Evolutionary conservation across 1,140 invertebrate species (phyloP).

Genomic region (Drosophila sturtevanti): DNA sequence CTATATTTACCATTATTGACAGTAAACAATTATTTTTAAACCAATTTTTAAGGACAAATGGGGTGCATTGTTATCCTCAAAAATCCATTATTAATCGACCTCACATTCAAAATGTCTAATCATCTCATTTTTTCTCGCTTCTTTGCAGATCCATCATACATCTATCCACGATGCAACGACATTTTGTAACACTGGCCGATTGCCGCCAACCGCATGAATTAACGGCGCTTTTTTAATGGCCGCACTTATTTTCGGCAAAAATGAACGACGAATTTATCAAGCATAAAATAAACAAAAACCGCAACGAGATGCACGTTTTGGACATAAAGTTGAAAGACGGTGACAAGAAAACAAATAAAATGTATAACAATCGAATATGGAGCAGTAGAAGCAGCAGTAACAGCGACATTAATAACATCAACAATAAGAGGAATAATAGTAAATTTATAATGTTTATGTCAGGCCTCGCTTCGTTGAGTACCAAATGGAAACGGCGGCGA

Average conservation of each 20-base stretch:
- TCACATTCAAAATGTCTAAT: background rate
- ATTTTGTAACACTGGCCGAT: slow-evolving; percentile 47
- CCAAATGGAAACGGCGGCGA: slow-evolving; percentile 66
- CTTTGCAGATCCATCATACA: slow-evolving; percentile 44
- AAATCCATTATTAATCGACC: background rate
- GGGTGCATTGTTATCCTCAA: no score
- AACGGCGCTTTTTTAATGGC: slow-evolving; percentile 37
- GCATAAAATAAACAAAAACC: slow-evolving; percentile 34
- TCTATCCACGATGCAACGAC: slow-evolving; percentile 10
- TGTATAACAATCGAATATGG: slow-evolving; percentile 15
- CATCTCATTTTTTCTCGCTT: slow-evolving; percentile 2
- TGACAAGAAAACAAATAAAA: slow-evolving; percentile 3
- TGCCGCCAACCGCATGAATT: slow-evolving; percentile 27
- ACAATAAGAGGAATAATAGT: slow-evolving; percentile 47
- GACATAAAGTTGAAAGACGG: slow-evolving; percentile 44
- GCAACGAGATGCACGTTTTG: slow-evolving; percentile 69
- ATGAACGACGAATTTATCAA: slow-evolving; percentile 66
- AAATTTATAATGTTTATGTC: slow-evolving; percentile 72
- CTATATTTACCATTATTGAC: no score
- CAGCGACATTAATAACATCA: slow-evolving; percentile 16
- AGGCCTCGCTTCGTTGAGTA: slow-evolving; percentile 55
- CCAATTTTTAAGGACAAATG: no score
- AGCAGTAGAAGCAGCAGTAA: slow-evolving; percentile 8
- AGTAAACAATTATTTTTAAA: no score
- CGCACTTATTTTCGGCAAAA: slow-evolving; percentile 28